Evolutionary conservation across 2,888 invertebrate genomes (phyloP), one percentile per base, ranked within the genome.

Genomic region (Elysia crispata): DNA sequence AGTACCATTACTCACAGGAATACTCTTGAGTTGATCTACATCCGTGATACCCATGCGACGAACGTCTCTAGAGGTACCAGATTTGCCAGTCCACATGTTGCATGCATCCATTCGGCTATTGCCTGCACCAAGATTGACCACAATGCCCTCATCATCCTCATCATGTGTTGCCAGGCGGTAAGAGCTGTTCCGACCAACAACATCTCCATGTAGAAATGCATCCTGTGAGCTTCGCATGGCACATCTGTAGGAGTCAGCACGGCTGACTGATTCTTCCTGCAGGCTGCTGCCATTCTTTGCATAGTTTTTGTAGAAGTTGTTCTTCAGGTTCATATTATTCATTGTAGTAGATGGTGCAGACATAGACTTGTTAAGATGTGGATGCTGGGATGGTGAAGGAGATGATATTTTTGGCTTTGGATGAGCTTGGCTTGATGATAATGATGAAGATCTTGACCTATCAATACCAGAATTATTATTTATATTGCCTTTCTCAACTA

Each of bases 31-130:
- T 77, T 89, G 88, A 81, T 88, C 88, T 13, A 88, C 85, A 80
- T 89, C 88, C 8, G 89, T 89, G 31, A 88, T 88, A 54, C 89
- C 88, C 87, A 87, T 87, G 69, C 88, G 81, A 8, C 88, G 81
- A 11, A 83, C 77, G 72, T 89, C 89, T 25, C 87, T 79, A 18
- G 67, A 30, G 18, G 81, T 83, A 6, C 81, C 76, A 18, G 79
- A 76, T 57, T 50, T 69, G n/a, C 83, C 79, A 28, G 82, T 75
- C 79, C 82, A 82, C 30, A 79, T 50, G 28, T 83, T 86, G 31
- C 87, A 72, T 60, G 83, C 82, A 72, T 85, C 85, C 81, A 86
- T 80, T 67, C 85, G 78, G 31, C 60, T 77, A 41, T 41, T 3
- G 41, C 41, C 41, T 41, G 41, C 3, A 11, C 41, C 41, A 50